Evolutionary conservation across 1,140 invertebrate genomes (phyloP), one percentile per base, ranked within the genome.

Genomic region (Neuroterus valhalla): DNA sequence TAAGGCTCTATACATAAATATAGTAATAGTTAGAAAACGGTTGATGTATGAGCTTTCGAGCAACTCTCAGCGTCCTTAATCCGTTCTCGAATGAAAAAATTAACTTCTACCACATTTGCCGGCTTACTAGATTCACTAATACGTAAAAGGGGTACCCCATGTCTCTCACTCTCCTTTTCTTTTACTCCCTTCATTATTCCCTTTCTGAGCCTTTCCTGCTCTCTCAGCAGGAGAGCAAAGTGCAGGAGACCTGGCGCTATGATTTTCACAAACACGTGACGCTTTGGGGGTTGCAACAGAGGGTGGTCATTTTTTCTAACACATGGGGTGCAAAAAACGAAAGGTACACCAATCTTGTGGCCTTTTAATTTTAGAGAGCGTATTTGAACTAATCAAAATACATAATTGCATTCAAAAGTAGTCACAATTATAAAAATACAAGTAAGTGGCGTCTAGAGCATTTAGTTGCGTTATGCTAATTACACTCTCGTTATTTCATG

Each of bases 301-400:
- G 55, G 55, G 55, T 62, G 26, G 26, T 62, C 31, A 62, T 62
- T 62, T 38, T 62, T 62, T n/a, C 26, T 26, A 3, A 62, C 26
- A 38, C 55, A 31, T 62, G 55, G 55, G 55, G 55, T 62, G 26
- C n/a, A 12, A 62, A 62, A 62, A 62, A 62, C 55, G 31, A 62
- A 62, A 62, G 55, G 55, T 3, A 62, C 55, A 62, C 55, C 23
- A 62, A 62, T 62, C 55, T 38, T 62, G 55, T 62, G 26, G 55
- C 55, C 31, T 62, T 62, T 62, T 62, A 62, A 62, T 62, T 62
- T 62, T 62, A 62, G 55, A n/a, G 3, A 4, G 1, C 8, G n/a
- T n/a, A n/a, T n/a, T n/a, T n/a, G n/a, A n/a, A n/a, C n/a, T n/a
- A n/a, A n/a, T n/a, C n/a, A n/a, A n/a, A n/a, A n/a, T n/a, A n/a